Conservation (phyloP, 64 coral and sea anemone genomes). For the Pocillopora damicornis region DNA sequence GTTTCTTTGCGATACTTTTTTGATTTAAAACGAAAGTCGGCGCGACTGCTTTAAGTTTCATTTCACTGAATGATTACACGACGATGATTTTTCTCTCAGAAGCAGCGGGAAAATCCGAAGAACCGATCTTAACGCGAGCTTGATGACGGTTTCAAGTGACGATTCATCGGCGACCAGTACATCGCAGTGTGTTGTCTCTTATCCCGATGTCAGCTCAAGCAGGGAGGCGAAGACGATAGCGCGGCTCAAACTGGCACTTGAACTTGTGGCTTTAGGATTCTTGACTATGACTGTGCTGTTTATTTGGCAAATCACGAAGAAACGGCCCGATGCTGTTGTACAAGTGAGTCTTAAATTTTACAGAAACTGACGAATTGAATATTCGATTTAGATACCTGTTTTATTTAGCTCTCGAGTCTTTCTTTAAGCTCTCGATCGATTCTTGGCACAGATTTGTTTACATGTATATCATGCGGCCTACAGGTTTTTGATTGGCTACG, state of each 20-base stretch:
- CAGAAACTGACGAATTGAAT: neutral
- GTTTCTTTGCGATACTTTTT: neutral
- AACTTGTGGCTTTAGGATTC: conserved; percentile 31
- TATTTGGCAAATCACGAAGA: conserved; percentile 55
- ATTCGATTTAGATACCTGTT: neutral
- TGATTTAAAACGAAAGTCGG: neutral
- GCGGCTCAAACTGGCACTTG: conserved; percentile 53
- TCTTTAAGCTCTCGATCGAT: neutral
- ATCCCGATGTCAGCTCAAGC: conserved; percentile 19
- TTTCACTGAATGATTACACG: neutral
- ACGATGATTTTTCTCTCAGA: neutral
- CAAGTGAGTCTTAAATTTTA: neutral
- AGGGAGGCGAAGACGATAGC: conserved; percentile 49
- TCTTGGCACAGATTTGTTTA: too few species aligned
- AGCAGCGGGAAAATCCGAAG: neutral
- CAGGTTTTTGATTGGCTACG: too few species aligned
- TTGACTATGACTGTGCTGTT: conserved; percentile 65
- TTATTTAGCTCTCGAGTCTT: neutral
- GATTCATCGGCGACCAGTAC: neutral
- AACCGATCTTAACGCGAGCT: neutral
- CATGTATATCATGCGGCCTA: too few species aligned
- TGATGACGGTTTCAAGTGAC: neutral
- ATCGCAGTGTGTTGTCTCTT: conserved; percentile 23
- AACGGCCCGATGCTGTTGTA: neutral
- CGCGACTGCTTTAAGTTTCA: neutral